phyloP scores from a whole-genome alignment of 2,888 invertebrate genomes.

The Phragmatobia fuliginosa region DNA sequence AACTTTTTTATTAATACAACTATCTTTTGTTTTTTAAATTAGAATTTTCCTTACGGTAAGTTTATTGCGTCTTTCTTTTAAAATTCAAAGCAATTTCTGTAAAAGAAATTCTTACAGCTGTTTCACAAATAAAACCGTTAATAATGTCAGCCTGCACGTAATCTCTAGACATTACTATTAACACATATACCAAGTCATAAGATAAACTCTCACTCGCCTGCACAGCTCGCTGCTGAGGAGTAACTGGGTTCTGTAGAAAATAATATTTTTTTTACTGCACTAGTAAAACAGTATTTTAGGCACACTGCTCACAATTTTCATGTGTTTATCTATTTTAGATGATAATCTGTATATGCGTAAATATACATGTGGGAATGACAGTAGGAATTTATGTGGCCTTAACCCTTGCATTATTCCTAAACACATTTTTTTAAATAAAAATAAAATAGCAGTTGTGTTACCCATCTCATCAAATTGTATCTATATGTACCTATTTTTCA shows the following conservation, averaged over 20 bases:
- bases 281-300: too few relatives aligned
- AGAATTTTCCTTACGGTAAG: background rate
- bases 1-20: background rate
- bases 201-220: slow-evolving; percentile 45
- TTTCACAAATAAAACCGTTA: slow-evolving; percentile 35
- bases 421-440: too few relatives aligned
- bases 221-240: slow-evolving; percentile 2
- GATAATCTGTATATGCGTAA: background rate
- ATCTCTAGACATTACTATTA: slow-evolving; percentile 35
- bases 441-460: too few relatives aligned
- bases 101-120: slow-evolving; percentile 9
- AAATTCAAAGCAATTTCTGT: background rate
- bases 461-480: background rate
- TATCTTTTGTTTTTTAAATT: too few relatives aligned
- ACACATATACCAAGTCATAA: slow-evolving; percentile 34
- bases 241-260: slow-evolving; percentile 30
- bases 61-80: background rate
- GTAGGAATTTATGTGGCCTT: too few relatives aligned
- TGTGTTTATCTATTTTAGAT: background rate
- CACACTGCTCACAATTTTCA: too few relatives aligned
- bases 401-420: too few relatives aligned
- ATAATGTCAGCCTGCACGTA: slow-evolving; percentile 26
- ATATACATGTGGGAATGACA: too few relatives aligned
- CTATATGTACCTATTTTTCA: too few relatives aligned
- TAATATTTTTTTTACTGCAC: background rate